Evolutionary conservation across 2,113 vertebrate genomes (phyloP), one percentile per base, ranked within the genome.

Genomic region (Caranx melampygus): DNA sequence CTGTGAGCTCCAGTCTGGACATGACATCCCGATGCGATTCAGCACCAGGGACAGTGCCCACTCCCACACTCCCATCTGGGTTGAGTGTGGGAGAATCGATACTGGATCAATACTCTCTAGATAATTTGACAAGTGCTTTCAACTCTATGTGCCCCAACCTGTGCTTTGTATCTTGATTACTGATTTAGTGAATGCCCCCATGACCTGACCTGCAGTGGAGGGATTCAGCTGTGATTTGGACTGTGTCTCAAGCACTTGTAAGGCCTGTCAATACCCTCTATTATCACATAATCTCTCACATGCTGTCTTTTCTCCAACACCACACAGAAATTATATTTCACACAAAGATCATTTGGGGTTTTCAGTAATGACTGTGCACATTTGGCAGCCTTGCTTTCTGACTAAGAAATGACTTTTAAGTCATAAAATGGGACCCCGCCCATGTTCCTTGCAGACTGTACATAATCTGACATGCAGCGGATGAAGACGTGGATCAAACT

Each of bases 121-220:
- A 85, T 88, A 86, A 89, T 87, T 87, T 88, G 90, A 85, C 88
- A 91, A 88, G 84, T 68, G 72, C 82, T 89, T 83, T 88, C 79
- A 81, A 75, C 82, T 83, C 82, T 59, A 34, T 55, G 68, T 77
- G 84, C 54, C 77, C 79, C 82, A 67, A 81, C 82, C 78, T 73
- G 61, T 64, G 59, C 80, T 82, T 77, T 84, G 75, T 84, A 83
- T 86, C 88, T 84, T 87, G 80, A 88, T 86, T 88, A 78, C 81
- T 75, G 81, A 88, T 87, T 83, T 85, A 76, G 80, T 73, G 78
- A 35, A 72, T 35, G 71, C 44, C 72, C 82, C 51, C 16, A 45
- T 78, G 72, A 77, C 49, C 58, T 86, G 83, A 87, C 87, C 85
- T 62, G 52, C 54, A 59, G 3, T 60, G 62, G 64, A 66, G 40